Base-by-base conservation (phyloP, 2,797 vertebrate species). In the Poliocrania exsul region DNA sequence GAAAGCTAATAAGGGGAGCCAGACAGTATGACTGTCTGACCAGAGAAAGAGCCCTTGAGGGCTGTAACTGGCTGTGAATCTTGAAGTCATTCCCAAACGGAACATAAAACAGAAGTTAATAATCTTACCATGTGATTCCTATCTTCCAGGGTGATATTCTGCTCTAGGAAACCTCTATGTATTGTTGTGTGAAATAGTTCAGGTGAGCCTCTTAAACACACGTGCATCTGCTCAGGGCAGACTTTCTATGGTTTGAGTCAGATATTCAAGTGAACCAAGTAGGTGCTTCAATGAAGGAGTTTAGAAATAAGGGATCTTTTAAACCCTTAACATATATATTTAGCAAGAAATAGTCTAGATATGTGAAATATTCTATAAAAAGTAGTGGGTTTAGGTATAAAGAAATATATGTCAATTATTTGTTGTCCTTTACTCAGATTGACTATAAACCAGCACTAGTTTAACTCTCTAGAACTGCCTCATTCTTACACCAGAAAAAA, bases 1-100 rank as follows among this genome's bases (percentile, higher is more conserved):
- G 65, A 80, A 96, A 91, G 75, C 26, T 95, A 94, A 92, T 94
- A 94, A 89, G 81, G 65, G 47, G 7, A 95, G 75, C 81, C 84
- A 94, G 93, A 96, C 72, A 94, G 38, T 37, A 19, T 57, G 88
- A 77, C 92, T 95, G 92, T 72, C 60, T 74, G 90, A 61, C 42
- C 83, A 94, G 64, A 89, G 75, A 93, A 92, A 85, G 25, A 85
- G 25, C n/a, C 86, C 92, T 92, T 18, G 50, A 95, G 90, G 81
- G 38, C 18, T 90, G 7, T 73, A 94, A 77, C 71, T 67, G 38
- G 56, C 46, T 93, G 28, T 74, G 90, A 87, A 87, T 87, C 53
- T 61, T 73, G 60, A 85, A 81, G 40, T 77, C 0, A 0, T 40
- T 86, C 71, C 82, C 24, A 92, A 84, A 72, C 51, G 18, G 58